Evolutionary conservation across 2,888 invertebrate genomes (phyloP).

Genomic region (Leistus spinibarbis): DNA sequence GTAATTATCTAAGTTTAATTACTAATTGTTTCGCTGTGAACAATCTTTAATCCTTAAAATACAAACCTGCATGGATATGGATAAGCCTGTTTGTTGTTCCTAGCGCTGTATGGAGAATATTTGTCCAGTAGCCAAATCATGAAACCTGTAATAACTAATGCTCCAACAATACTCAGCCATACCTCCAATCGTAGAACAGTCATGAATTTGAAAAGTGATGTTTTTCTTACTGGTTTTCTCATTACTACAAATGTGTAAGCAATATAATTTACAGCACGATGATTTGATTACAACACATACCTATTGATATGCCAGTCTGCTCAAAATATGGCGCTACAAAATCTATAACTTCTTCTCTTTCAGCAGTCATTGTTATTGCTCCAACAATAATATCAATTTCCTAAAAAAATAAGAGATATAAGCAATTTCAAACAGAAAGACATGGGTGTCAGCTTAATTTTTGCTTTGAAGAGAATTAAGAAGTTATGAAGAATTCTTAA

Average conservation of each 20-base stretch:
- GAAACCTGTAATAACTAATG: conserved; percentile 79
- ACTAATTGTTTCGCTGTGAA: no score
- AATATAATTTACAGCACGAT: conserved; percentile 9
- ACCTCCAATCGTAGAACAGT: conserved; percentile 86
- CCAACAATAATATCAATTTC: conserved; percentile 83
- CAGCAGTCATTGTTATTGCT: conserved; percentile 88
- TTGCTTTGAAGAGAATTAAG: no score
- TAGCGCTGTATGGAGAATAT: conserved; percentile 87
- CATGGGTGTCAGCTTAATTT: not conserved
- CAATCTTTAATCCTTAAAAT: not conserved
- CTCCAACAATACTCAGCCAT: conserved; percentile 86
- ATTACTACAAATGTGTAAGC: conserved; percentile 65
- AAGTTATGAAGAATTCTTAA: conserved; percentile 3
- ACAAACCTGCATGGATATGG: conserved; percentile 75
- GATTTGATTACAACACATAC: conserved; percentile 54
- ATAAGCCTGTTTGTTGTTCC: conserved; percentile 80
- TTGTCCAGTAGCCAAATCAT: conserved; percentile 90
- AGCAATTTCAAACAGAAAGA: not conserved
- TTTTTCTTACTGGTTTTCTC: conserved; percentile 79
- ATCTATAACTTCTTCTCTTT: conserved; percentile 87
- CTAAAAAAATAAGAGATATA: conserved; percentile 56
- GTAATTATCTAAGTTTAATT: no score
- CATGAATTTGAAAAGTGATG: conserved; percentile 92
- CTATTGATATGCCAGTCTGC: conserved; percentile 88
- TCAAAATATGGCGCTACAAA: conserved; percentile 92